phyloP scores from a whole-genome alignment of 1,140 invertebrate species.

The Tetragonula clypearis region DNA sequence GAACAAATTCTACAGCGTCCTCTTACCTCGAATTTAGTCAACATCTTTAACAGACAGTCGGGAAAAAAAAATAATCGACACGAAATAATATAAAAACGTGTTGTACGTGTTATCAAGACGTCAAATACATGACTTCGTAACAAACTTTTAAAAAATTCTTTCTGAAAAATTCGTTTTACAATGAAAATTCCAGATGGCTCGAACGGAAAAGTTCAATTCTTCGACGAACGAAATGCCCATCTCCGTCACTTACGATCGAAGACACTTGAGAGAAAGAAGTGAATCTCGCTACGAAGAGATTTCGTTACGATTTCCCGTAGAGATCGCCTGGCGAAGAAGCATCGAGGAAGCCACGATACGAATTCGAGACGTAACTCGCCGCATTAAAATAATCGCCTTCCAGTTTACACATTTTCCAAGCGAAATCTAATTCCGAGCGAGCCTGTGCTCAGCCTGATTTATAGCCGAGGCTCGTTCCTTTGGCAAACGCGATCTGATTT shows the following conservation, averaged over 20 bases:
- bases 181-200: too few relatives aligned
- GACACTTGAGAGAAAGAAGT: background rate
- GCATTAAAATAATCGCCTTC: background rate
- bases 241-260: background rate
- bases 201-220: background rate
- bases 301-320: background rate
- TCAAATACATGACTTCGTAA: too few relatives aligned
- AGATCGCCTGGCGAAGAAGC: background rate
- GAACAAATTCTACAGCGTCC: too few relatives aligned
- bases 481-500: conserved; percentile 12
- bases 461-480: background rate
- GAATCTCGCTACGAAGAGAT: background rate
- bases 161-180: too few relatives aligned
- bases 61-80: too few relatives aligned
- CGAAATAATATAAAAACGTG: too few relatives aligned
- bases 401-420: background rate
- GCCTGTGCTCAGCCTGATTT: conserved; percentile 4
- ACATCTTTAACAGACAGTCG: too few relatives aligned
- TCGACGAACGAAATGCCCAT: background rate
- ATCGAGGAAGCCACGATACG: too few relatives aligned
- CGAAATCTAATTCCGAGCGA: conserved; percentile 10
- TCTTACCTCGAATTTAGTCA: too few relatives aligned
- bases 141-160: too few relatives aligned
- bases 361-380: too few relatives aligned
- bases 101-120: too few relatives aligned